phyloP scores from a whole-genome alignment of 2,113 vertebrate species.

The Dromaius novaehollandiae region DNA sequence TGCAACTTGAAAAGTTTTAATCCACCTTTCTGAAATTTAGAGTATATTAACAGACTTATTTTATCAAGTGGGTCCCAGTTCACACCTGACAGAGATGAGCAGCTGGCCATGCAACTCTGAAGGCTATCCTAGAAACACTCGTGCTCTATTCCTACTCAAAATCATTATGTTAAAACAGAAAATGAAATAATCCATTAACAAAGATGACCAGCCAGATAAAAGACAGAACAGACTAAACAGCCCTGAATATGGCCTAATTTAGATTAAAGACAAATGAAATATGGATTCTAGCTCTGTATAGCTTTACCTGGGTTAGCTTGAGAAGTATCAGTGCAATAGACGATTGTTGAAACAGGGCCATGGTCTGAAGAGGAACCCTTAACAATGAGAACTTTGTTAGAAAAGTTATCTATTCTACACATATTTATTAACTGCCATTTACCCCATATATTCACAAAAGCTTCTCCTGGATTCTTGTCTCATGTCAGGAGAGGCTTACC shows the following conservation, averaged over 20 bases:
- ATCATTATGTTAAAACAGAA: slow-evolving; percentile 28
- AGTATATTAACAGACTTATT: neutral
- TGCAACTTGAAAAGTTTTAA: neutral
- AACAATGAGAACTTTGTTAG: slow-evolving; percentile 27
- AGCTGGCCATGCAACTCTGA: neutral
- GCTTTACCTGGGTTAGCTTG: slow-evolving; percentile 20
- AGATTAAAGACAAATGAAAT: slow-evolving; percentile 23
- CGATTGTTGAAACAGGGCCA: neutral
- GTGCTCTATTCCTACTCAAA: neutral
- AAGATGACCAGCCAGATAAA: slow-evolving; percentile 23
- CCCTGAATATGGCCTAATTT: neutral
- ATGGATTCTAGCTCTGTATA: neutral
- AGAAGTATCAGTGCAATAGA: neutral
- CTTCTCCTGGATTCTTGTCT: neutral
- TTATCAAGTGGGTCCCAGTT: neutral
- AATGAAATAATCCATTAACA: neutral
- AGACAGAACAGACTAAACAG: neutral
- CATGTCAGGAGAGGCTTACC: neutral
- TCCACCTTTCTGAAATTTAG: neutral
- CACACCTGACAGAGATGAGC: neutral
- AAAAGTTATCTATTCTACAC: neutral
- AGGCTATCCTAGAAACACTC: neutral
- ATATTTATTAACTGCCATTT: neutral
- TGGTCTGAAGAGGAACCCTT: neutral
- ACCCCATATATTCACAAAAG: neutral